Evolutionary conservation across 2,113 vertebrate species (phyloP).

Genomic region (Oceanites oceanicus): DNA sequence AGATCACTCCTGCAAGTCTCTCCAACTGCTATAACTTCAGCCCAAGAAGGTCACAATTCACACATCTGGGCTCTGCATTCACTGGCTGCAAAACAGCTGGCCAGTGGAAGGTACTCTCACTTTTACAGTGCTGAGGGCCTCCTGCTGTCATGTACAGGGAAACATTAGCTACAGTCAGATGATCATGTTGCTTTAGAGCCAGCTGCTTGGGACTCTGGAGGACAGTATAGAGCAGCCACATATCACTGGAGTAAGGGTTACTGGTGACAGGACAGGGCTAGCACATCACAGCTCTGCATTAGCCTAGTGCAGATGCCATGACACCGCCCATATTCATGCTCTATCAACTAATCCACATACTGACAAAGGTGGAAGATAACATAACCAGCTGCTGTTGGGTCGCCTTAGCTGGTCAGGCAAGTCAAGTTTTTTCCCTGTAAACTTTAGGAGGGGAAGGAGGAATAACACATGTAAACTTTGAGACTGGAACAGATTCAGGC

Average conservation of each 20-base stretch:
- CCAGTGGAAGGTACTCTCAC: not conserved
- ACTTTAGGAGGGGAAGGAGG: not conserved
- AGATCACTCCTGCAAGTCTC: not conserved
- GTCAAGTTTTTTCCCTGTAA: not conserved
- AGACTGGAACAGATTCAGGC: not conserved
- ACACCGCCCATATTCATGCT: not conserved
- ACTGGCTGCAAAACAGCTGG: not conserved
- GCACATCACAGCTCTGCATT: not conserved
- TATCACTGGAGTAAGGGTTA: not conserved
- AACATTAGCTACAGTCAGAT: not conserved
- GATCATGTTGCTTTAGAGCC: not conserved
- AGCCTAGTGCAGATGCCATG: not conserved
- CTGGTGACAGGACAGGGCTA: not conserved
- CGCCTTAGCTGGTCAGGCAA: not conserved
- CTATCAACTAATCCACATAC: not conserved
- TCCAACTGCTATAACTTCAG: not conserved
- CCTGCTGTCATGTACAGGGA: rapidly evolving
- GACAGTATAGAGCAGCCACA: not conserved
- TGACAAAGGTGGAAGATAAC: not conserved
- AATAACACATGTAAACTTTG: not conserved
- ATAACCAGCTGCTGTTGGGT: not conserved
- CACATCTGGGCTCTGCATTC: rapidly evolving
- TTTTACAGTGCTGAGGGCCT: not conserved
- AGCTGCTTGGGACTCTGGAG: not conserved
- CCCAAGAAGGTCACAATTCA: not conserved